phyloP scores from a whole-genome alignment of 2,797 vertebrate genomes.

The Lophotriccus pileatus region DNA sequence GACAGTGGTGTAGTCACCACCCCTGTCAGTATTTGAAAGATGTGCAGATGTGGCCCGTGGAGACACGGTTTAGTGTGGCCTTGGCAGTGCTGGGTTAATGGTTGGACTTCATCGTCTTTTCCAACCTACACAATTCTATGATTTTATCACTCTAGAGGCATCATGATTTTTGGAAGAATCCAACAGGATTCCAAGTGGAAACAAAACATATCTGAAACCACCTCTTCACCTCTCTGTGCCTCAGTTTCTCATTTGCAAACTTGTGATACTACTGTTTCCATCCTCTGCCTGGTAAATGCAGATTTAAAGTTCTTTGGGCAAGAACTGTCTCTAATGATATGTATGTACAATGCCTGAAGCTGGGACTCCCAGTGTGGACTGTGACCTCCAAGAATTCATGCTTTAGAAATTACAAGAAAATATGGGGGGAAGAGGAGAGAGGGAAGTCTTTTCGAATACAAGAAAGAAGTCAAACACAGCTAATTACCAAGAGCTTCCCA shows the following conservation, averaged over 20 bases:
- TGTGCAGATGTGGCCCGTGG: neutral
- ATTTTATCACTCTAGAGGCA: neutral
- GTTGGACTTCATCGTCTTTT: neutral
- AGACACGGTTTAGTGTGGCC: neutral
- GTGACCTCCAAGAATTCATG: neutral
- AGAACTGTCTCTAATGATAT: neutral
- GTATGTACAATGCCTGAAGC: neutral
- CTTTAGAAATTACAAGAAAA: neutral
- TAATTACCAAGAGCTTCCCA: constrained; percentile 42
- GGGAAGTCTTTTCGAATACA: neutral
- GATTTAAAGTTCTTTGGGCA: neutral
- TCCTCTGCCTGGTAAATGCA: neutral
- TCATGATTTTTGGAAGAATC: neutral
- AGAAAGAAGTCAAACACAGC: neutral
- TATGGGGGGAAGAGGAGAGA: neutral
- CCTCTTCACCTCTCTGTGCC: neutral
- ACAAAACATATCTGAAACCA: neutral
- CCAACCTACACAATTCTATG: neutral
- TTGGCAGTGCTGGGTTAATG: neutral
- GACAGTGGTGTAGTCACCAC: neutral
- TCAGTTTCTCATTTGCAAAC: neutral
- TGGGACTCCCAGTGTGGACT: neutral
- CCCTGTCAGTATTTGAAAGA: neutral
- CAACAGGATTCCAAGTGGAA: neutral
- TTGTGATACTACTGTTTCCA: fast-evolving